Conservation (phyloP, 2,113 vertebrate genomes). For the Carettochelys insculpta region DNA sequence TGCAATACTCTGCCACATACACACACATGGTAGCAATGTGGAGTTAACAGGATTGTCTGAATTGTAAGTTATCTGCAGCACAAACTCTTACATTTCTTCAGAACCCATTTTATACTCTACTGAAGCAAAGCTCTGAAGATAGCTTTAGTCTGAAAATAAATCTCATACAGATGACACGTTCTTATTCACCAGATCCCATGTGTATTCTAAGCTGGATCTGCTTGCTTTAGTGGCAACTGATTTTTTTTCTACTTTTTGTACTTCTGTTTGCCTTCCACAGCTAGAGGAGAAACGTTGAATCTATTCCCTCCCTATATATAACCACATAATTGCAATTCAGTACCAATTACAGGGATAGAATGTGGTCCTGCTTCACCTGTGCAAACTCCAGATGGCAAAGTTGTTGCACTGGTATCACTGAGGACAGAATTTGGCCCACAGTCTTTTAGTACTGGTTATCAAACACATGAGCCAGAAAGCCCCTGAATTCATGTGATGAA, state of each 20-base stretch:
- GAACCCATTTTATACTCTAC: not conserved
- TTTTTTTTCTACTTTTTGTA: not conserved
- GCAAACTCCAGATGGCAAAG: not conserved
- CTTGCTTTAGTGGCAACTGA: not conserved
- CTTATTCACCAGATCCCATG: not conserved
- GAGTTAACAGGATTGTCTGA: not conserved
- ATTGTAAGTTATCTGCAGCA: not conserved
- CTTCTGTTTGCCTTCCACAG: not conserved
- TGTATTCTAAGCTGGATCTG: not conserved
- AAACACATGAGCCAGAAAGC: not conserved
- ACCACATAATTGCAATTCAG: not conserved
- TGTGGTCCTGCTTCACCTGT: not conserved
- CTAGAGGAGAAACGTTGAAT: not conserved
- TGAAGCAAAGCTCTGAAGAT: not conserved
- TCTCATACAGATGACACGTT: not conserved
- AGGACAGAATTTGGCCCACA: not conserved
- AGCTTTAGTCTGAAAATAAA: not conserved
- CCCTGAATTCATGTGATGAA: not conserved
- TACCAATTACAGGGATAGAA: not conserved
- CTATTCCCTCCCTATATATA: not conserved
- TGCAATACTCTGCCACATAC: not conserved
- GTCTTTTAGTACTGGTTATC: not conserved
- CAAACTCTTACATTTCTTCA: not conserved
- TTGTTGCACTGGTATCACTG: not conserved
- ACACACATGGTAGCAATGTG: not conserved